Percentiles rank a stretch among this genome's conserved stretches.
phyloP scores from a whole-genome alignment of 2,113 vertebrate genomes.

The Abramis brama region DNA sequence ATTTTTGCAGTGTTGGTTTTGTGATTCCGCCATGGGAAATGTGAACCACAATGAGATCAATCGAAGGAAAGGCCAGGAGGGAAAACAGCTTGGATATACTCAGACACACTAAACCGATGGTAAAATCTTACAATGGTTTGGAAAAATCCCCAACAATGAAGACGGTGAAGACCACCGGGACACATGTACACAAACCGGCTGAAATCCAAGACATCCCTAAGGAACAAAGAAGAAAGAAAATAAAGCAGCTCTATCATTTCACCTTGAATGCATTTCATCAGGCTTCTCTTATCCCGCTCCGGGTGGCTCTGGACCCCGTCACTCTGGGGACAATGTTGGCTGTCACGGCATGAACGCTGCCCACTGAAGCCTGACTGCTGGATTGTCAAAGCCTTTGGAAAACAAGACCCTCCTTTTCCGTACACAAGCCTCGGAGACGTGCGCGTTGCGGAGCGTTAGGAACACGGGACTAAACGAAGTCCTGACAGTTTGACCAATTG shows the following conservation, averaged over 20 bases:
- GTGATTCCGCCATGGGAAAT: slow-evolving; percentile 51
- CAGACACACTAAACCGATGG: neutral
- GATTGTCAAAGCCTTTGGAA: slow-evolving; percentile 50
- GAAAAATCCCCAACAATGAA: neutral
- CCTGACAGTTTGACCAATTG: neutral
- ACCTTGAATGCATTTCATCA: slow-evolving; percentile 60
- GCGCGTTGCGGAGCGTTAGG: neutral
- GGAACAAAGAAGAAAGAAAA: slow-evolving; percentile 44
- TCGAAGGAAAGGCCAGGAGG: neutral
- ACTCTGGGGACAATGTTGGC: slow-evolving; percentile 55
- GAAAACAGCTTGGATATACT: neutral
- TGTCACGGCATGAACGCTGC: slow-evolving; percentile 45
- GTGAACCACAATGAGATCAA: slow-evolving; percentile 17
- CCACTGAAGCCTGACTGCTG: slow-evolving; percentile 51
- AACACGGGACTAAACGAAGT: neutral
- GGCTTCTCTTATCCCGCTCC: slow-evolving; percentile 44
- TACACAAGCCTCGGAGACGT: slow-evolving; percentile 5
- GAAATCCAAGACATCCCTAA: slow-evolving; percentile 29
- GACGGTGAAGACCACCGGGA: slow-evolving; percentile 32
- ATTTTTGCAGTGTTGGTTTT: slow-evolving; percentile 33
- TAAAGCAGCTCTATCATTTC: slow-evolving; percentile 60
- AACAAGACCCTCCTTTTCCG: slow-evolving; percentile 31
- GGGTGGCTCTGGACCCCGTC: slow-evolving; percentile 44
- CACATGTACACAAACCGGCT: slow-evolving; percentile 30
- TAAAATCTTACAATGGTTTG: neutral